phyloP scores from a whole-genome alignment of 1,140 invertebrate genomes.

The Pachypeltis micranthus region DNA sequence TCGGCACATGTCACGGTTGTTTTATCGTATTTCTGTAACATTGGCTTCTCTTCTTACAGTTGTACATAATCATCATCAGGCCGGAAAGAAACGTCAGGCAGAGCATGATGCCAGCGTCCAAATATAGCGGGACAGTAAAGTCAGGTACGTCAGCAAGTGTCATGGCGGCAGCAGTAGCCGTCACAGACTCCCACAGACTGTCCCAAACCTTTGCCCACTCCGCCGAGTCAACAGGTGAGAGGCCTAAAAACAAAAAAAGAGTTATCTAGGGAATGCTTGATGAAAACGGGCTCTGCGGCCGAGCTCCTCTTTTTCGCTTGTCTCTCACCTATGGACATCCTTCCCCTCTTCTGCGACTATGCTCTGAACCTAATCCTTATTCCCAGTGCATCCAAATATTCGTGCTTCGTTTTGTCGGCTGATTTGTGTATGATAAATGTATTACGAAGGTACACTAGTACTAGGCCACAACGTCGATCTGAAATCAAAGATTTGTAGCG shows the following conservation, averaged over 20 bases:
- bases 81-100: constrained; percentile 86
- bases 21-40: background rate
- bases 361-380: too few relatives aligned
- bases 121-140: constrained; percentile 23
- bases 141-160: constrained; percentile 24
- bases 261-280: too few relatives aligned
- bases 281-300: background rate
- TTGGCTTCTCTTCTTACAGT: constrained; percentile 40
- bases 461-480: too few relatives aligned
- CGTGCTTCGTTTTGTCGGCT: too few relatives aligned
- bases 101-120: constrained; percentile 63
- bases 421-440: too few relatives aligned
- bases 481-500: too few relatives aligned
- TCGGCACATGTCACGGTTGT: background rate
- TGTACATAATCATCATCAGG: constrained; percentile 85
- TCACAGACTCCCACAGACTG: constrained; percentile 19
- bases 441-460: too few relatives aligned
- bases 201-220: constrained; percentile 6
- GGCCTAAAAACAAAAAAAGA: background rate
- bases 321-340: background rate
- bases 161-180: constrained; percentile 22
- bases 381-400: too few relatives aligned
- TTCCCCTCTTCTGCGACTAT: too few relatives aligned
- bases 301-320: background rate
- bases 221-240: constrained; percentile 11